These are phyloP conservation scores for Colinus virginianus DNA, from an alignment of 2,113 vertebrate species.

Conservation along the genomic window DNA sequence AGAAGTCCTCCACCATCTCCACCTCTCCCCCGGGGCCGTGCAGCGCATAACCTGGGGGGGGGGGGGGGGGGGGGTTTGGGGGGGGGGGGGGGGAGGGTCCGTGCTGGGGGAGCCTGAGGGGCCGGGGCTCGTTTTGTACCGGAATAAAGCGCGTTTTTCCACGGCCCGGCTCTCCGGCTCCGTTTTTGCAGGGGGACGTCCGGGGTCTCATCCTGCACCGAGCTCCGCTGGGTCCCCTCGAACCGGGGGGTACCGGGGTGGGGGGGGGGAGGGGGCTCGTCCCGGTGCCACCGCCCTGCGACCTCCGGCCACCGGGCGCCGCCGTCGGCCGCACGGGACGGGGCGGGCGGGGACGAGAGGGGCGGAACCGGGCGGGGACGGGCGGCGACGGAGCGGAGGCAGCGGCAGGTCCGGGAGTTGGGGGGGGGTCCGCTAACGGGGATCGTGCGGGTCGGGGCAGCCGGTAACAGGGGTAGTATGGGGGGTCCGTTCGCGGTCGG, in stretches of 20 bases:
- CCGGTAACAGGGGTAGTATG: too few relatives aligned
- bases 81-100: neutral
- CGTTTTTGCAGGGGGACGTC: neutral
- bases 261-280: neutral
- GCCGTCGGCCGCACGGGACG: neutral
- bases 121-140: conserved; percentile 37
- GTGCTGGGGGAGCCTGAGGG: neutral
- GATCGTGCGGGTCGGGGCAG: too few relatives aligned
- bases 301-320: conserved; percentile 45
- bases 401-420: neutral
- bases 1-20: too few relatives aligned
- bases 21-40: too few relatives aligned
- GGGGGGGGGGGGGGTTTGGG: too few relatives aligned
- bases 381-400: neutral
- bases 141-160: conserved; percentile 60
- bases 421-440: neutral
- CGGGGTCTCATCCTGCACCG: neutral
- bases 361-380: neutral
- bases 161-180: neutral
- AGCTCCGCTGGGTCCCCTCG: neutral
- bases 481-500: too few relatives aligned
- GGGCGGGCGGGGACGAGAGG: neutral
- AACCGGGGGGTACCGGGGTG: neutral
- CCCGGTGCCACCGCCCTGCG: neutral
- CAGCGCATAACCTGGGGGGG: too few relatives aligned